These are phyloP conservation scores for Mycetomoellerius zeteki DNA, from an alignment of 1,140 invertebrate species.

Conservation along the genomic window DNA sequence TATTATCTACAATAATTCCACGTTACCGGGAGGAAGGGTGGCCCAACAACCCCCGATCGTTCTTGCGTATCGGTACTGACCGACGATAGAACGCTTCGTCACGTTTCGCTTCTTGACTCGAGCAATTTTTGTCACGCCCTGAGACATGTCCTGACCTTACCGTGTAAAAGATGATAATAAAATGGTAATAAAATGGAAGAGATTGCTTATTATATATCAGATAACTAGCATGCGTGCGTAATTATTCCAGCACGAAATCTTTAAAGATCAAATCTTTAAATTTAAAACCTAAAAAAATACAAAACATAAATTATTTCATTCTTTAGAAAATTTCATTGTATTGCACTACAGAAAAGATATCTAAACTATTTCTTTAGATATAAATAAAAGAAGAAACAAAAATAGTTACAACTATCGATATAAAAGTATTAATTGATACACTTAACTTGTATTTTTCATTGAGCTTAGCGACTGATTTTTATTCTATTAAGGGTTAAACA, in stretches of 20 bases:
- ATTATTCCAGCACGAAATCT: conserved; percentile 8
- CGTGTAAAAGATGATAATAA: neutral
- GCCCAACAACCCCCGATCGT: conserved; percentile 16
- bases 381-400: neutral
- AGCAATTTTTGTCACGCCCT: conserved; percentile 48
- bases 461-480: neutral
- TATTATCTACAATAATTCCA: conserved; percentile 85
- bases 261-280: conserved; percentile 4
- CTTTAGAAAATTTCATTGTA: neutral
- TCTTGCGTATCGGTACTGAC: conserved; percentile 60
- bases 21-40: conserved; percentile 66
- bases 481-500: neutral
- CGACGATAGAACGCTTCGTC: conserved; percentile 47
- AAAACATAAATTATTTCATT: neutral
- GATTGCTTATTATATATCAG: neutral
- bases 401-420: neutral
- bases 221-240: neutral
- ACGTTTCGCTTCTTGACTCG: conserved; percentile 32
- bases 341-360: neutral
- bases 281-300: neutral
- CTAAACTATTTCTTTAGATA: neutral
- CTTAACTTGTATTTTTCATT: neutral
- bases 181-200: conserved; percentile 22
- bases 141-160: neutral
- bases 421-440: neutral